These are phyloP conservation scores for Diprion similis DNA, from an alignment of 1,140 invertebrate species.

Conservation along the genomic window DNA sequence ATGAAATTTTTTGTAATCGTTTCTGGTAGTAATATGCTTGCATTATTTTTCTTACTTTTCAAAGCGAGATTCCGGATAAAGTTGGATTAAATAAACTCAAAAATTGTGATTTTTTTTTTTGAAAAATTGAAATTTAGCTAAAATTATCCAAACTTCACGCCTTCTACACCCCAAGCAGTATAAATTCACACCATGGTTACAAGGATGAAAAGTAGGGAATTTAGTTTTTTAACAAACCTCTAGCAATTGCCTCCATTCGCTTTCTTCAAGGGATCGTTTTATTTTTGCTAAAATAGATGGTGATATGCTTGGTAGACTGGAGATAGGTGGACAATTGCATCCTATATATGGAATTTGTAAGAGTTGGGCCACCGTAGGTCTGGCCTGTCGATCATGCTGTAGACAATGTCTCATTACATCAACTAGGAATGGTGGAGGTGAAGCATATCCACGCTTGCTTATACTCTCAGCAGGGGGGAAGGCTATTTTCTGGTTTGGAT, in stretches of 20 bases:
- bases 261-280: slow-evolving; percentile 42
- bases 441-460: slow-evolving; percentile 45
- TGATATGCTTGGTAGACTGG: slow-evolving; percentile 33
- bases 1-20: too few relatives aligned
- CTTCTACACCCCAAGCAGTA: too few relatives aligned
- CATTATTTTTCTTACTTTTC: too few relatives aligned
- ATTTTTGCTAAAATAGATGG: slow-evolving; percentile 47
- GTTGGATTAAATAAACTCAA: too few relatives aligned
- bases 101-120: too few relatives aligned
- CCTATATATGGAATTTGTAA: slow-evolving; percentile 69
- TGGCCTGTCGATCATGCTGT: slow-evolving; percentile 70
- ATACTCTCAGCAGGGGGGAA: slow-evolving; percentile 67
- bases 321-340: slow-evolving; percentile 22
- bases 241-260: slow-evolving; percentile 51
- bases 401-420: slow-evolving; percentile 74
- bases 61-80: too few relatives aligned
- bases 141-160: too few relatives aligned
- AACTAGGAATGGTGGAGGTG: slow-evolving; percentile 60
- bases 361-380: slow-evolving; percentile 77
- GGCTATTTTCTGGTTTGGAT: slow-evolving; percentile 76
- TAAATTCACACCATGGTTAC: too few relatives aligned
- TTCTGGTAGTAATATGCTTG: too few relatives aligned
- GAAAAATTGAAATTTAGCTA: too few relatives aligned
- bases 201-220: too few relatives aligned
- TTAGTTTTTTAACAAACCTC: slow-evolving; percentile 35